Evolutionary conservation across 2,113 vertebrate genomes (phyloP).

Genomic region (Megaceryle torquata): DNA sequence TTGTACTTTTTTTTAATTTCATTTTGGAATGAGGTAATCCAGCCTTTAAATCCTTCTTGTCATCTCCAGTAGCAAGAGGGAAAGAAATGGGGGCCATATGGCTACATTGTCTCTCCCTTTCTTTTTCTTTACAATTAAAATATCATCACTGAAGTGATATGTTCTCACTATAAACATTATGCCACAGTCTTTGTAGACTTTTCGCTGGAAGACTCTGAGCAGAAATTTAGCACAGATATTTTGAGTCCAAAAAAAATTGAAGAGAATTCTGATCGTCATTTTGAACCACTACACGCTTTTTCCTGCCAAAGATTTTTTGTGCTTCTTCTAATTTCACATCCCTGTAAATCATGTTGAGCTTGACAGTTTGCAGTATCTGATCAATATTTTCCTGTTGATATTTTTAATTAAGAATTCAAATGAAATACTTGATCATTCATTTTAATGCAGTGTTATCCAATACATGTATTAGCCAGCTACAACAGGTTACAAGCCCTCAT

Average conservation of each 20-base stretch:
- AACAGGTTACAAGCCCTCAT: background rate
- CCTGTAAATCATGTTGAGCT: background rate
- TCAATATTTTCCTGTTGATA: constrained; percentile 1
- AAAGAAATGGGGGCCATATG: background rate
- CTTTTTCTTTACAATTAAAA: background rate
- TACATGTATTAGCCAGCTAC: background rate
- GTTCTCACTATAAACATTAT: background rate
- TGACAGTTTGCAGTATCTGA: background rate
- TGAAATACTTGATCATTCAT: background rate
- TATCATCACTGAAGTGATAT: background rate
- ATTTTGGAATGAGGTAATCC: background rate
- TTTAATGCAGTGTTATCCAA: constrained; percentile 1
- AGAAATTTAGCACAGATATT: background rate
- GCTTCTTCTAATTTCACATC: background rate
- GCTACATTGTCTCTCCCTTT: background rate
- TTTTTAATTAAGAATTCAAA: constrained; percentile 38
- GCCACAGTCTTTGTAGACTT: background rate
- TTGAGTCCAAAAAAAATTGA: background rate
- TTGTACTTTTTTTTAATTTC: background rate
- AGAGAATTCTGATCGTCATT: background rate
- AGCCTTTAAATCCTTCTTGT: constrained; percentile 40
- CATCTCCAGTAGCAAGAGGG: background rate
- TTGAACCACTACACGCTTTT: background rate
- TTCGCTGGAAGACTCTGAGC: background rate
- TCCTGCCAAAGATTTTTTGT: background rate